Evolutionary conservation across 2,888 invertebrate species (phyloP).

Genomic region (Neoaliturus tenellus): DNA sequence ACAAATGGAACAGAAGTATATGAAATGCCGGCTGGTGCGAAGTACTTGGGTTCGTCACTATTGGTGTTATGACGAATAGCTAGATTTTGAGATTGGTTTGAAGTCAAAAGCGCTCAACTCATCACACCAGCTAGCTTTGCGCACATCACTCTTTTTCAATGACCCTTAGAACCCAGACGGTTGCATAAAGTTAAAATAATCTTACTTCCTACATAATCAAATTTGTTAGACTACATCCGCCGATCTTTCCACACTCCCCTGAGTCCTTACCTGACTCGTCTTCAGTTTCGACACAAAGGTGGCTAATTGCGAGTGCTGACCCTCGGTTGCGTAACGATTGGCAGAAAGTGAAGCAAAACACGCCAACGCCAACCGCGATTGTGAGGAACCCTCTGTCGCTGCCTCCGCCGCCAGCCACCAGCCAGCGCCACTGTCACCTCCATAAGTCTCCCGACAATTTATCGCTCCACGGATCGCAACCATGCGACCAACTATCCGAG

Average conservation of each 20-base stretch:
- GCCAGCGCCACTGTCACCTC: slow-evolving; percentile 7
- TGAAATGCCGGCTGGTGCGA: too few species aligned
- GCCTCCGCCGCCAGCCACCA: not conserved
- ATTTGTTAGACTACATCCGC: too few species aligned
- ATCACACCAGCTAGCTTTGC: too few species aligned
- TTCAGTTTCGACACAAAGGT: not conserved
- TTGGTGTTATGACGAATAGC: too few species aligned
- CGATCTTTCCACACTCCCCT: not conserved
- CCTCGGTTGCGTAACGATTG: slow-evolving; percentile 34
- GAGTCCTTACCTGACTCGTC: not conserved
- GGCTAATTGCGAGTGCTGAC: slow-evolving; percentile 28
- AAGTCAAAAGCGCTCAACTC: too few species aligned
- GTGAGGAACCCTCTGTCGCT: not conserved
- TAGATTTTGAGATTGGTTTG: too few species aligned
- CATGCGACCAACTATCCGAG: slow-evolving; percentile 30
- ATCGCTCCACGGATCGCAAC: slow-evolving; percentile 5
- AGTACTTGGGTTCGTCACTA: too few species aligned
- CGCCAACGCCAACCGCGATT: slow-evolving; percentile 23
- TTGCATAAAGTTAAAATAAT: too few species aligned
- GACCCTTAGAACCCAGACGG: too few species aligned
- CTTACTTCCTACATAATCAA: too few species aligned
- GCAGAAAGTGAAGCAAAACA: slow-evolving; percentile 48
- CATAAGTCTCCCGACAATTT: slow-evolving; percentile 45
- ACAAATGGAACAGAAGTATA: too few species aligned
- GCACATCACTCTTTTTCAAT: too few species aligned